These are phyloP conservation scores for Zapus hudsonius DNA, from an alignment of 2,113 vertebrate species.

Conservation along the genomic window DNA sequence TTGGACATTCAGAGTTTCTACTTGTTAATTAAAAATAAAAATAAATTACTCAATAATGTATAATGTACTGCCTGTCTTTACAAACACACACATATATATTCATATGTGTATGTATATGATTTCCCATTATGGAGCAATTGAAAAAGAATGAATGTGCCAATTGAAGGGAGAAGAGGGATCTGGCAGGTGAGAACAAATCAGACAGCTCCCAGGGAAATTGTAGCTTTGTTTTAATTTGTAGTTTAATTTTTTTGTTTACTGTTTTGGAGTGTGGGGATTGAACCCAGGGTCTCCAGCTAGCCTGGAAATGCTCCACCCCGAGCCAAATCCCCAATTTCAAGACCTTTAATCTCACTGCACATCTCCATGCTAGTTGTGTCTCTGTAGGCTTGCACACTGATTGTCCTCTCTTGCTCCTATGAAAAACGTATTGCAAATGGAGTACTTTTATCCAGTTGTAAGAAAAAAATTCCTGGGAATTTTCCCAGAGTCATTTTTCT, in stretches of 20 bases:
- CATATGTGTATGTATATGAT: too few relatives aligned
- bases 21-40: too few relatives aligned
- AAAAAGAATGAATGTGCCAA: too few relatives aligned
- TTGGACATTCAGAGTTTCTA: too few relatives aligned
- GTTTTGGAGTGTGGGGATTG: neutral
- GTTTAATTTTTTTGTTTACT: neutral
- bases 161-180: neutral
- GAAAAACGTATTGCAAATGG: neutral
- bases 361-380: neutral
- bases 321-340: neutral
- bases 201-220: neutral
- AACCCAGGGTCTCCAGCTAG: neutral
- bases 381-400: neutral
- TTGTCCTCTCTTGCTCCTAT: neutral
- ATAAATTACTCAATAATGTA: too few relatives aligned
- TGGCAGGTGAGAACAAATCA: neutral
- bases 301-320: neutral
- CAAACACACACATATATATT: too few relatives aligned
- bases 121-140: too few relatives aligned
- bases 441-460: neutral
- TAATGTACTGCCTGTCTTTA: too few relatives aligned
- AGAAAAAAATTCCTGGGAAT: neutral
- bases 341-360: neutral
- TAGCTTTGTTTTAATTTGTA: neutral
- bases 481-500: neutral